These are phyloP conservation scores for Hyppa rectilinea DNA, from an alignment of 2,888 invertebrate genomes.

Conservation along the genomic window DNA sequence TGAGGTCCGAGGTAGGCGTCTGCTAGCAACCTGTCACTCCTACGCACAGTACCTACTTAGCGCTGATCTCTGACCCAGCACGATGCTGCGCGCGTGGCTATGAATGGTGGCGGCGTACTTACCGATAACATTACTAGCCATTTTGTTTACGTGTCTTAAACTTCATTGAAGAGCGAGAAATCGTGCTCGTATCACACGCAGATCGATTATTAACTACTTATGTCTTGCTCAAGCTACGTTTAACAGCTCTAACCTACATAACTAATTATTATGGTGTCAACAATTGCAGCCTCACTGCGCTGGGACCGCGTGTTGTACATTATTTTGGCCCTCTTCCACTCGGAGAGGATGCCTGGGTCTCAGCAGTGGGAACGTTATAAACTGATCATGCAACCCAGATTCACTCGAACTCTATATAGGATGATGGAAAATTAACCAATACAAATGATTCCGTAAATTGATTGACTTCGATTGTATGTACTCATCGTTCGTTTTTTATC, in stretches of 20 bases:
- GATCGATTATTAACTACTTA: conserved; percentile 4
- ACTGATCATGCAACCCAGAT: not conserved
- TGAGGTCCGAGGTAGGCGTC: conserved; percentile 45
- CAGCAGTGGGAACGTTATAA: not conserved
- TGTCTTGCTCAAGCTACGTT: conserved; percentile 9
- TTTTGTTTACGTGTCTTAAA: conserved; percentile 13
- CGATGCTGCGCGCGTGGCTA: conserved; percentile 45
- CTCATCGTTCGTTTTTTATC: conserved; percentile 37
- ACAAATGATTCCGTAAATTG: not conserved
- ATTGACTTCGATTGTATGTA: not conserved
- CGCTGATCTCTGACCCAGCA: conserved; percentile 52
- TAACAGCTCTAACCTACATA: not conserved
- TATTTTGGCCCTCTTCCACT: not conserved
- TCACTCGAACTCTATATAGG: not conserved
- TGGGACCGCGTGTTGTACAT: not conserved
- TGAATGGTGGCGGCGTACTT: conserved; percentile 50
- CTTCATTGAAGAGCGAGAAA: conserved; percentile 20
- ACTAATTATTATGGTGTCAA: not conserved
- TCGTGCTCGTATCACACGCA: conserved; percentile 13
- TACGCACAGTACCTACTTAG: conserved; percentile 44
- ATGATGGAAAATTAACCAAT: too few relatives aligned
- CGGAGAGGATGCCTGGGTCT: not conserved
- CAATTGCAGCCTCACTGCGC: not conserved
- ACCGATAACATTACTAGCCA: conserved; percentile 28
- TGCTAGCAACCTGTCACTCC: conserved; percentile 59